These are phyloP conservation scores for Polyploca ridens DNA, from an alignment of 2,888 invertebrate genomes.

Conservation along the genomic window DNA sequence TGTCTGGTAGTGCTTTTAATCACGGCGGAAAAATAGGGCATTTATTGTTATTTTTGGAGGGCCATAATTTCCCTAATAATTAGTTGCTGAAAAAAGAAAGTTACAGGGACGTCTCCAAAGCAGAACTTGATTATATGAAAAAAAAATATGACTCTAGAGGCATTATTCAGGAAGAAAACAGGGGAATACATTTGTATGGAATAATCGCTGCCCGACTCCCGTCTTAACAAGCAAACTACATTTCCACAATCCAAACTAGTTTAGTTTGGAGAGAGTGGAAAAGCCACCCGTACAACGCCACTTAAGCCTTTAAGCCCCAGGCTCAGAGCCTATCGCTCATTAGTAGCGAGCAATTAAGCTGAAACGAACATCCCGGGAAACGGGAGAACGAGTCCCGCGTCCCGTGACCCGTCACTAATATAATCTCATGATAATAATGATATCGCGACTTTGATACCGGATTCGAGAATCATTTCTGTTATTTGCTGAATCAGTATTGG, in stretches of 20 bases:
- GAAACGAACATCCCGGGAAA: neutral
- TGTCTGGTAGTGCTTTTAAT: no score
- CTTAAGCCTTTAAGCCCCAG: neutral
- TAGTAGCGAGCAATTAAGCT: slow-evolving; percentile 5
- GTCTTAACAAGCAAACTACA: neutral
- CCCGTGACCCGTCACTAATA: neutral
- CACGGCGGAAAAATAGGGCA: no score
- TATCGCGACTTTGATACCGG: neutral
- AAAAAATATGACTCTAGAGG: no score
- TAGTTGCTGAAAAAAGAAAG: no score
- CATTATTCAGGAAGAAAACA: no score
- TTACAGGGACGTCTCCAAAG: no score
- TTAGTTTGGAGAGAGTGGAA: neutral
- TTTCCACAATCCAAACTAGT: neutral
- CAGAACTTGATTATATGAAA: no score
- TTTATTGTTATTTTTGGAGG: no score
- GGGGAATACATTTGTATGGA: no score
- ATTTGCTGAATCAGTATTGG: neutral
- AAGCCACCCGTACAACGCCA: slow-evolving; percentile 2
- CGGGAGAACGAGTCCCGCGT: slow-evolving; percentile 3
- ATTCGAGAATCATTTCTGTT: neutral
- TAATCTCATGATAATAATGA: slow-evolving; percentile 5
- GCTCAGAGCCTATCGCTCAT: slow-evolving; percentile 6
- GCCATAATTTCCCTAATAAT: no score
- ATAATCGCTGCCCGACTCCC: no score